phyloP scores from a whole-genome alignment of 2,113 vertebrate species.

The Prietella phreatophila region DNA sequence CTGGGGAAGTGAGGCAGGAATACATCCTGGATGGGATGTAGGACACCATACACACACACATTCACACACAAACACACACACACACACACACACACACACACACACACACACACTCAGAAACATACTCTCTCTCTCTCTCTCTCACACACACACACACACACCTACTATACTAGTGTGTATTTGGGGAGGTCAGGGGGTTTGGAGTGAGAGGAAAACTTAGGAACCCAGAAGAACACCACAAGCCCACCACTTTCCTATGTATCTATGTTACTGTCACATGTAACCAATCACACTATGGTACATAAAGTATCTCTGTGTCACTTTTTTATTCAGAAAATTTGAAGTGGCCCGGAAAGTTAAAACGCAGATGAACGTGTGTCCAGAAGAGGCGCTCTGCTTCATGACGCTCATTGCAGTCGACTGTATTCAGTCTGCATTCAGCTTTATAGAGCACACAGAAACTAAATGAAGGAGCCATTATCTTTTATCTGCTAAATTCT shows the following conservation, averaged over 20 bases:
- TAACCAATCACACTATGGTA: not conserved
- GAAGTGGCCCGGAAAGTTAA: not conserved
- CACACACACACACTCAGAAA: not conserved
- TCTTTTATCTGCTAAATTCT: conserved; percentile 69
- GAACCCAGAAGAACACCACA: not conserved
- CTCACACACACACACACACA: not conserved
- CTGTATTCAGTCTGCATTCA: conserved; percentile 5
- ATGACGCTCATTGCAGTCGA: not conserved
- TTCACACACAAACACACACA: too few species aligned
- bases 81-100: not conserved
- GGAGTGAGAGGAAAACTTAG: too few species aligned
- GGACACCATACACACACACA: not conserved
- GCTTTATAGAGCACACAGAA: conserved; percentile 58
- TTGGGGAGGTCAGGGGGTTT: not conserved
- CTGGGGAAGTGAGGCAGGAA: not conserved
- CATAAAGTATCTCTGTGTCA: not conserved
- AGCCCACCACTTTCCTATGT: not conserved
- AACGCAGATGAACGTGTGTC: not conserved
- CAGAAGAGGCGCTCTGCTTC: conserved; percentile 12
- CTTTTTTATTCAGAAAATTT: not conserved
- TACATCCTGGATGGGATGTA: not conserved
- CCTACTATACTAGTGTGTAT: not conserved
- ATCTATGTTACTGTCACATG: not conserved
- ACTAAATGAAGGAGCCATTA: conserved; percentile 63
- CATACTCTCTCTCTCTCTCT: too few species aligned